These are phyloP conservation scores for Pelochelys cantorii DNA, from an alignment of 2,797 vertebrate species.

Conservation along the genomic window DNA sequence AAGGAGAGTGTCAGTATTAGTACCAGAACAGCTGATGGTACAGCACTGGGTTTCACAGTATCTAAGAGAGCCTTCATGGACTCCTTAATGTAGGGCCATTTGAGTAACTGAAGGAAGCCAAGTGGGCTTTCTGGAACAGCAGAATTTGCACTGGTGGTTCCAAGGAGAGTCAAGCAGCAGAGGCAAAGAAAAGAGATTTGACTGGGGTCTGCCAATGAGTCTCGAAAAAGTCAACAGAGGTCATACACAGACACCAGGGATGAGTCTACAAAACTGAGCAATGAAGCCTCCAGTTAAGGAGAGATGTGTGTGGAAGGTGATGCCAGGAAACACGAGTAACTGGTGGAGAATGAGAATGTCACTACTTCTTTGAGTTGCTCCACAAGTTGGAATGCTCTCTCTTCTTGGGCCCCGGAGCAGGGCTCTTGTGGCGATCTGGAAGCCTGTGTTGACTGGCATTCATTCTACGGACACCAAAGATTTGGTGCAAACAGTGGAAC, in stretches of 20 bases:
- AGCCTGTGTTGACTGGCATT: neutral
- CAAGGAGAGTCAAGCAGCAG: neutral
- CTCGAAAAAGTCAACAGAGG: neutral
- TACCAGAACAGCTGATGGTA: neutral
- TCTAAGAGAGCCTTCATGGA: neutral
- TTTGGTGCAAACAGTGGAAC: neutral
- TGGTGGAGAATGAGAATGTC: neutral
- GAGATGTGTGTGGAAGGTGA: neutral
- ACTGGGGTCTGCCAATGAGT: neutral
- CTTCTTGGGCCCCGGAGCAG: neutral
- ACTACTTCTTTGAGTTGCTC: neutral
- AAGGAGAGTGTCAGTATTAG: neutral
- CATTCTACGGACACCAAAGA: neutral
- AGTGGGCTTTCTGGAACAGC: neutral
- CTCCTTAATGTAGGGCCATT: neutral
- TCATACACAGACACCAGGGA: neutral
- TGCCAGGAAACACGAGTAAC: neutral
- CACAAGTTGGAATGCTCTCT: neutral
- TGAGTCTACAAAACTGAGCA: neutral
- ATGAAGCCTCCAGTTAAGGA: neutral
- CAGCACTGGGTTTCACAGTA: neutral
- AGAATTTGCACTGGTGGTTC: neutral
- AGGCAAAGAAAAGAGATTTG: neutral
- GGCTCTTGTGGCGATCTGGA: neutral
- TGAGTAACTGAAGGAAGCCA: neutral